Base-by-base conservation (phyloP, 2,113 vertebrate genomes). In the Heteronetta atricapilla region DNA sequence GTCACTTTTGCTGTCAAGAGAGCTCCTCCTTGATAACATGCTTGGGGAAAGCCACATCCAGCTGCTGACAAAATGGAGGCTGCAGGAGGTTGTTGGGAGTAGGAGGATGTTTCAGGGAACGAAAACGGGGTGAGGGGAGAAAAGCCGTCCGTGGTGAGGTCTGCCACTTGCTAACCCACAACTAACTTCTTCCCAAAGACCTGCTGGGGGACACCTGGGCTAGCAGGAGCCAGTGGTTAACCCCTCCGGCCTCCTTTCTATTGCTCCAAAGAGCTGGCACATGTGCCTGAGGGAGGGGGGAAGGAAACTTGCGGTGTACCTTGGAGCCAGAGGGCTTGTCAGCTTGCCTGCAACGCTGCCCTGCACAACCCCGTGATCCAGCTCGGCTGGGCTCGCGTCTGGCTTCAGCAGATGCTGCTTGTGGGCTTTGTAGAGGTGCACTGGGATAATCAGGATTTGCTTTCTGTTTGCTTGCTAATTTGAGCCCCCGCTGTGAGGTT, bases 401-500 rank as follows among this genome's bases (percentile, higher is more conserved):
- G 75, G 68, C 82, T 94, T 86, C 34, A 86, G 88, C 85, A 91
- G 76, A 89, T 38, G 59, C 90, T 83, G 82, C 88, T 46, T 75
- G 66, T 84, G 90, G 74, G 88, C 88, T 95, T 77, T 88, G 73
- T 68, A 58, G 93, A 94, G 93, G 87, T 93, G 73, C 73, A 64
- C 34, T 29, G 66, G 90, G 90, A 95, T 95, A 95, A 95, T 93
- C 90, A 95, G 86, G 92, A 90, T 92, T 95, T 95, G 86, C 76
- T 97, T 97, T 95, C 95, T 96, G 88, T 94, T 97, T 96, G 94
- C 94, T 82, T 60, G 48, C 88, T 97, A 94, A 96, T 96, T 95
- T 86, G 88, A 95, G 82, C 52, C 73, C 91, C 82, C 72, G 92
- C 94, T 95, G 93, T 83, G 94, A 97, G 93, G 93, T 93, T 90